These are phyloP conservation scores for Tricholauxania praeusta DNA, from an alignment of 2,888 invertebrate species.

Conservation along the genomic window DNA sequence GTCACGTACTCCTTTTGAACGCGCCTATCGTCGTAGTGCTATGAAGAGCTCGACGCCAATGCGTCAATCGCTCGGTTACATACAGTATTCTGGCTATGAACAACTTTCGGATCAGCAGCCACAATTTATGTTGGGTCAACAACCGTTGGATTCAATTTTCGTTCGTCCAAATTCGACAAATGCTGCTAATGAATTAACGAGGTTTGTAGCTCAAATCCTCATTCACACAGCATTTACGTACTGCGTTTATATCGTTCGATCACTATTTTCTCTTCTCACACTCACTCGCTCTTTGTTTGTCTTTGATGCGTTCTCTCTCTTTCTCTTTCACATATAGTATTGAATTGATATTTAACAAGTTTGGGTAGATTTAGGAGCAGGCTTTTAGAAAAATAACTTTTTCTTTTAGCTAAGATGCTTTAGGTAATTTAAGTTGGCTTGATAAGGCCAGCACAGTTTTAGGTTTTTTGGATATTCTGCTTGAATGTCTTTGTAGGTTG, in stretches of 20 bases:
- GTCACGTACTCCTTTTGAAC: conserved; percentile 67
- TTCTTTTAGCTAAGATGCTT: no score
- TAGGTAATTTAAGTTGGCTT: no score
- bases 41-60: conserved; percentile 62
- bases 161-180: conserved; percentile 61
- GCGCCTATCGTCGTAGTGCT: conserved; percentile 65
- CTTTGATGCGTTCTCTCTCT: conserved; percentile 2
- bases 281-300: conserved; percentile 2
- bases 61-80: conserved; percentile 57
- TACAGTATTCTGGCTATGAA: conserved; percentile 47
- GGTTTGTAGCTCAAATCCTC: conserved; percentile 57
- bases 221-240: not conserved
- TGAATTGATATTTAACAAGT: no score
- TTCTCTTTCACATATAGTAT: not conserved
- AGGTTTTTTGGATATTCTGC: no score
- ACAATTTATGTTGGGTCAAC: conserved; percentile 45
- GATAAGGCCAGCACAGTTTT: no score
- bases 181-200: conserved; percentile 62
- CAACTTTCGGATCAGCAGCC: conserved; percentile 37
- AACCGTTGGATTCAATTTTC: conserved; percentile 35
- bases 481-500: no score
- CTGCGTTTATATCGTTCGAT: conserved; percentile 22
- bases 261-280: not conserved
- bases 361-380: no score
- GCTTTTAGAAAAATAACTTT: no score